phyloP scores from a whole-genome alignment of 2,113 vertebrate species.

The Leuciscus idus region DNA sequence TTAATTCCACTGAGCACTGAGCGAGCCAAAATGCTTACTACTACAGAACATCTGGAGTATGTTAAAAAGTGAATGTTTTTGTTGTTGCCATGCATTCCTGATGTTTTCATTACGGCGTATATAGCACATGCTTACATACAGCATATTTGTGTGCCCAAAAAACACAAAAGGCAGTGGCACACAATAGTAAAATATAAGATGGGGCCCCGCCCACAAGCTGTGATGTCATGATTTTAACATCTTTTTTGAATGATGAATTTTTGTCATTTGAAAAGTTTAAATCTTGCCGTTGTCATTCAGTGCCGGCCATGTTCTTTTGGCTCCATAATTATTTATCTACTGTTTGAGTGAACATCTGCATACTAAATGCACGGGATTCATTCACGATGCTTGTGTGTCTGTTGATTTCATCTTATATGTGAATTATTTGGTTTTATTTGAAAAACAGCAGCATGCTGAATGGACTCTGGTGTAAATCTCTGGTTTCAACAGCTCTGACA shows the following conservation, averaged over 20 bases:
- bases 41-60: conserved; percentile 42
- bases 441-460: too few relatives aligned
- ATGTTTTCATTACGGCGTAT: not conserved
- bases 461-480: too few relatives aligned
- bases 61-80: conserved; percentile 38
- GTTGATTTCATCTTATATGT: too few relatives aligned
- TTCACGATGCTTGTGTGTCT: too few relatives aligned
- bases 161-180: not conserved
- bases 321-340: too few relatives aligned
- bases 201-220: not conserved
- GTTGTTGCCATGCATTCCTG: conserved; percentile 32
- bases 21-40: not conserved
- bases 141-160: not conserved
- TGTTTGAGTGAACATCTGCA: too few relatives aligned
- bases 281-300: not conserved
- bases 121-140: not conserved
- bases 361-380: too few relatives aligned
- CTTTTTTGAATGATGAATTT: not conserved
- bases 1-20: conserved; percentile 15
- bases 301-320: not conserved
- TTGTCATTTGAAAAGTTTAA: not conserved
- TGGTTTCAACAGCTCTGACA: too few relatives aligned
- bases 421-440: too few relatives aligned
- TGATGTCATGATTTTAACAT: not conserved
- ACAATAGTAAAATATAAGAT: not conserved